phyloP scores from a whole-genome alignment of 2,113 vertebrate species.

The Scolopax mira region DNA sequence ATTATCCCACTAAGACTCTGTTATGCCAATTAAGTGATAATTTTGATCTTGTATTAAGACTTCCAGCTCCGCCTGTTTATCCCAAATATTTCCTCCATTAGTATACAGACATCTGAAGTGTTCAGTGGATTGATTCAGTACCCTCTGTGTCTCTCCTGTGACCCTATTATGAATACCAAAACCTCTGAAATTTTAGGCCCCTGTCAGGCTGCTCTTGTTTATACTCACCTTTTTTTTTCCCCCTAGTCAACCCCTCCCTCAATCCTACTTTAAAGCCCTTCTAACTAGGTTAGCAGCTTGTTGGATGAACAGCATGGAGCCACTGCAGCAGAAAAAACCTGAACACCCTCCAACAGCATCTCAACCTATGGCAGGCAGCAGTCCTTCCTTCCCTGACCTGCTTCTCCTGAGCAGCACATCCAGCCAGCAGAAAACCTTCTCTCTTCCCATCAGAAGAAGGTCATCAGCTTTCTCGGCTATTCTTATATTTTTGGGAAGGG shows the following conservation, averaged over 20 bases:
- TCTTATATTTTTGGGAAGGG: not conserved
- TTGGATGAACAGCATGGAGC: not conserved
- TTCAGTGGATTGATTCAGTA: not conserved
- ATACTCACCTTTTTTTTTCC: not conserved
- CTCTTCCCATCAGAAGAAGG: not conserved
- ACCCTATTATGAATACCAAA: constrained; percentile 19
- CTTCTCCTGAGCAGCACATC: not conserved
- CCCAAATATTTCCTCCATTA: constrained; percentile 18
- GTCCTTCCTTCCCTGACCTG: not conserved
- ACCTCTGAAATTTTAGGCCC: not conserved
- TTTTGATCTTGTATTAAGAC: constrained; percentile 44
- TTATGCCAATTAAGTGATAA: constrained; percentile 43
- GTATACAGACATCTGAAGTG: constrained; percentile 13
- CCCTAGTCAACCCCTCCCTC: not conserved
- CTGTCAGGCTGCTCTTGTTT: not conserved
- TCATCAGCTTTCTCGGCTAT: not conserved
- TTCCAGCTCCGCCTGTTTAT: constrained; percentile 35
- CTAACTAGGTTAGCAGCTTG: constrained; percentile 46
- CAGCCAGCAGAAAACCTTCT: not conserved
- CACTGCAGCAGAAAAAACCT: not conserved
- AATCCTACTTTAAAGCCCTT: not conserved
- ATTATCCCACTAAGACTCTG: constrained; percentile 34
- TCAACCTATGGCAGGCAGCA: not conserved
- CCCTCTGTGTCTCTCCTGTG: not conserved
- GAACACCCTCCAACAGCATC: not conserved